These are phyloP conservation scores for Bilobella aurantiaca DNA, from an alignment of 1,140 invertebrate species.

Conservation along the genomic window DNA sequence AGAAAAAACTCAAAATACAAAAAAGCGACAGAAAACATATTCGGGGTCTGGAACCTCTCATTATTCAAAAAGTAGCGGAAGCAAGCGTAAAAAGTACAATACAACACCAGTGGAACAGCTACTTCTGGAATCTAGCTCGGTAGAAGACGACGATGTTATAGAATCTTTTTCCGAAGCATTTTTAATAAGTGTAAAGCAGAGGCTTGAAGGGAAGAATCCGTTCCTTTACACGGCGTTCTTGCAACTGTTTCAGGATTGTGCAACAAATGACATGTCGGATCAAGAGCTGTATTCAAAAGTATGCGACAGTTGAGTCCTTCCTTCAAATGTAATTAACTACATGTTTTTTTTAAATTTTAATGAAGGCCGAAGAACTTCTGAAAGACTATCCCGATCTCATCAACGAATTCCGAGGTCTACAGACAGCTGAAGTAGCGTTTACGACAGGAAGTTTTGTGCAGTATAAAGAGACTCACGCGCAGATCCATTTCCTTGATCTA, in stretches of 20 bases:
- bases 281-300: conserved; percentile 15
- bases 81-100: conserved; percentile 23
- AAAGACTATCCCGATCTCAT: conserved; percentile 30
- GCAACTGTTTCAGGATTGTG: conserved; percentile 24
- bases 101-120: conserved; percentile 18
- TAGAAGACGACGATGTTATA: conserved; percentile 7
- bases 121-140: conserved; percentile 16
- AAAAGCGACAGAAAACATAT: conserved; percentile 9
- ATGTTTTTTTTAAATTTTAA: conserved; percentile 4
- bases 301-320: neutral
- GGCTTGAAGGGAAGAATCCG: conserved; percentile 15
- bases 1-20: neutral
- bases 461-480: conserved; percentile 3
- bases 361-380: conserved; percentile 20
- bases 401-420: conserved; percentile 16
- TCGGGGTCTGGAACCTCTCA: neutral
- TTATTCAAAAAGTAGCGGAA: neutral
- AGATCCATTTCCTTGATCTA: conserved; percentile 19
- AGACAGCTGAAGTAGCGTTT: neutral
- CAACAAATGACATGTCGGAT: conserved; percentile 8
- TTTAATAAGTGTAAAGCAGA: conserved; percentile 13
- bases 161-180: conserved; percentile 24
- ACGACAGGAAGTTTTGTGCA: neutral
- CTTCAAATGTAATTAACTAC: neutral
- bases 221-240: conserved; percentile 17